A percentile compares a stretch with the other conserved stretches of the same genome.
Conservation (phyloP, 2,888 invertebrate species). For the Mycalesis mineus region DNA sequence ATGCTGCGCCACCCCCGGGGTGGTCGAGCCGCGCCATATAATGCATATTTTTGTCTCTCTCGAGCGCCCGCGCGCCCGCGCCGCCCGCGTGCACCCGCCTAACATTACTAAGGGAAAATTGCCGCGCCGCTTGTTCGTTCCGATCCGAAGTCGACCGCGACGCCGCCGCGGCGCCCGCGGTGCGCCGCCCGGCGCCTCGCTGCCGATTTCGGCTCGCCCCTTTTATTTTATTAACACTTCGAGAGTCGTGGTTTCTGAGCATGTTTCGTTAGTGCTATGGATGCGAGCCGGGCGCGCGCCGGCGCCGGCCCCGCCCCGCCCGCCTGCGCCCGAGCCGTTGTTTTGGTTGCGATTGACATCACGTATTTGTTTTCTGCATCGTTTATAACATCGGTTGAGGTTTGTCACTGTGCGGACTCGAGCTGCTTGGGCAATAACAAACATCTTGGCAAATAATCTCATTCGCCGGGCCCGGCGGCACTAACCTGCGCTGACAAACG, state of each 20-base stretch:
- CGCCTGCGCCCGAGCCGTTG: not conserved
- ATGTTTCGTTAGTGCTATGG: slow-evolving; percentile 51
- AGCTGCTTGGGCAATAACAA: slow-evolving; percentile 19
- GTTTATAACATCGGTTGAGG: slow-evolving; percentile 25
- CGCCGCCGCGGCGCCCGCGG: slow-evolving; percentile 37
- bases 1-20: slow-evolving; percentile 49
- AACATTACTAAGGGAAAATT: slow-evolving; percentile 77
- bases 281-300: slow-evolving; percentile 27
- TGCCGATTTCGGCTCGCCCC: slow-evolving; percentile 47
- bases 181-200: slow-evolving; percentile 30
- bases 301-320: not conserved
- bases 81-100: slow-evolving; percentile 38
- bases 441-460: not conserved
- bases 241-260: slow-evolving; percentile 48
- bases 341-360: slow-evolving; percentile 39
- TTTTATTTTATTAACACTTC: slow-evolving; percentile 44
- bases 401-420: slow-evolving; percentile 16
- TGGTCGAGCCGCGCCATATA: slow-evolving; percentile 43
- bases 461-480: slow-evolving; percentile 9
- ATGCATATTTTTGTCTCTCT: slow-evolving; percentile 72
- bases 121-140: slow-evolving; percentile 54
- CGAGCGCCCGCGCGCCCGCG: slow-evolving; percentile 38
- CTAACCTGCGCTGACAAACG: slow-evolving; percentile 22
- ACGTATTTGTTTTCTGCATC: slow-evolving; percentile 17
- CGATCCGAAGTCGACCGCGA: slow-evolving; percentile 51